Conservation (phyloP, 1,140 invertebrate species). For the Drosophila subobscura region DNA sequence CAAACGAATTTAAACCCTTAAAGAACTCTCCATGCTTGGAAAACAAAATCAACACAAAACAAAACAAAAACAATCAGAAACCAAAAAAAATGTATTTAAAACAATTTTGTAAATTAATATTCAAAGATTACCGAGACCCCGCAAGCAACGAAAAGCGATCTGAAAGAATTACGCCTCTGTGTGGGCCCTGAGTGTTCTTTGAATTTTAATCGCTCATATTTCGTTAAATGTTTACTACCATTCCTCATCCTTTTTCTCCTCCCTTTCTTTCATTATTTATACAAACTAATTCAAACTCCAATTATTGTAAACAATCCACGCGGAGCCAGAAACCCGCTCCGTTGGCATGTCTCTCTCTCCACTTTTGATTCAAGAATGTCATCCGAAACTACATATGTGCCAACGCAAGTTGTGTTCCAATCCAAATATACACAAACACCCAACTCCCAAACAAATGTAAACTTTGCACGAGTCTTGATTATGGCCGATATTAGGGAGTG, state of each 20-base stretch:
- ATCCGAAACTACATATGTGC: constrained; percentile 25
- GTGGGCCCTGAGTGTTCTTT: background rate
- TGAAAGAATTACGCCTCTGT: constrained; percentile 6
- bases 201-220: constrained; percentile 1
- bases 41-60: background rate
- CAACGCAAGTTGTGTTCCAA: constrained; percentile 10
- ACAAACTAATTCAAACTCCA: constrained; percentile 1
- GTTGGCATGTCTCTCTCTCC: constrained; percentile 13
- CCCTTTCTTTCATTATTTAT: background rate
- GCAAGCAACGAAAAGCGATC: constrained; percentile 1
- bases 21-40: no score
- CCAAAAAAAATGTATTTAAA: background rate
- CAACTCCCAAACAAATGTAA: background rate
- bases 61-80: background rate
- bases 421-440: constrained; percentile 13
- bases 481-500: no score
- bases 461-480: no score
- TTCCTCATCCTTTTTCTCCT: background rate
- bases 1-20: no score
- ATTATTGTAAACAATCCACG: constrained; percentile 36
- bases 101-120: constrained; percentile 19
- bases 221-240: constrained; percentile 27
- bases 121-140: constrained; percentile 2
- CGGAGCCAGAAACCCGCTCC: constrained; percentile 14
- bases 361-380: constrained; percentile 16